Evolutionary conservation across 1,140 invertebrate genomes (phyloP), one percentile per base, ranked within the genome.

Genomic region (Brachystomella parvula): DNA sequence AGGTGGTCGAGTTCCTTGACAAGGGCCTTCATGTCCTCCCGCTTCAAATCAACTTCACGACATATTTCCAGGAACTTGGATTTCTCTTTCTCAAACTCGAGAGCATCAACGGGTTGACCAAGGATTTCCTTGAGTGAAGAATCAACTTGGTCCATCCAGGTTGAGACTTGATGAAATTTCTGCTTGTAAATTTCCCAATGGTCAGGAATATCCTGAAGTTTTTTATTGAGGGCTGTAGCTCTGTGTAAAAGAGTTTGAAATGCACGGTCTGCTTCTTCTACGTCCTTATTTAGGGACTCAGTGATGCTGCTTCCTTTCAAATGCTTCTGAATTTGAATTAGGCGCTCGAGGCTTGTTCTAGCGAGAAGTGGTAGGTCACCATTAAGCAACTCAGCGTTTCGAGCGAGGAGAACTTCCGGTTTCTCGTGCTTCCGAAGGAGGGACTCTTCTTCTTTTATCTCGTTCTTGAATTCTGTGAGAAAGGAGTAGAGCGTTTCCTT

Each of bases 1-100:
- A 97, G 81, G 67, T 86, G 87, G 72, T 96, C 92, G 35, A 96
- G 77, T 21, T 88, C 91, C 78, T 94, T 89, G 0, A 94, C 90
- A 47, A 97, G 79, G 90, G 92, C 94, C 75, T 94, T 94, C 86
- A 95, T 93, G 71, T 94, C 90, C 78, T 95, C 92, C 57, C 89
- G 83, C 76, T 90, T 90, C 53, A 83, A 84, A 75, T 94, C 90
- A 65, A 94, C 91, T 80, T 95, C 90, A 56, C 86, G 84, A 75
- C 90, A 94, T 69, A 94, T 88, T 76, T 84, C 92, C 86, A 94
- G 89, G 82, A 95, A 95, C 74, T 89, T 85, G 28, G 84, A 84
- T 77, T 91, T 90, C 78, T 94, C 86, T 66, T 84, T 83, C 76
- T 95, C 91, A 77, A 96, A 96, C 71, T 94, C 90, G 72, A 92